These are phyloP conservation scores for Drosophila fungiperda DNA, from an alignment of 2,888 invertebrate genomes.

Conservation along the genomic window DNA sequence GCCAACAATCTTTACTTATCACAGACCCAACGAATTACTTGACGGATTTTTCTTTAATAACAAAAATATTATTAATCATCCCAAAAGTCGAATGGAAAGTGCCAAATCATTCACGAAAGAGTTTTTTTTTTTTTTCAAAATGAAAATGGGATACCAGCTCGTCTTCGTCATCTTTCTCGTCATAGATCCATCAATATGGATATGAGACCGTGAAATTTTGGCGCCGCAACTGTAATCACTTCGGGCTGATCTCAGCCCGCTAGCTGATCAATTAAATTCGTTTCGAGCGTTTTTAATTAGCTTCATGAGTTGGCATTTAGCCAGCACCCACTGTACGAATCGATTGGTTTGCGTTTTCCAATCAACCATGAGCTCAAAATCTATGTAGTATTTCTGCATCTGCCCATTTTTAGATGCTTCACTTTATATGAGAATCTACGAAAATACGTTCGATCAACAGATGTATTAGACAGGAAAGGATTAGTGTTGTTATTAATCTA, in stretches of 20 bases:
- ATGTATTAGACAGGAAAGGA: too few relatives aligned
- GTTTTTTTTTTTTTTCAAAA: constrained; percentile 23
- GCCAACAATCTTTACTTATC: constrained; percentile 65
- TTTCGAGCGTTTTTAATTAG: constrained; percentile 84
- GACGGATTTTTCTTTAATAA: constrained; percentile 51
- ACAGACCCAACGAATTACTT: constrained; percentile 39
- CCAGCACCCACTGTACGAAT: constrained; percentile 48
- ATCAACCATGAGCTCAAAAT: constrained; percentile 15
- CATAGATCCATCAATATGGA: constrained; percentile 60
- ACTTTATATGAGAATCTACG: not conserved
- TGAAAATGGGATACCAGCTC: constrained; percentile 31
- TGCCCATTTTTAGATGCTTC: not conserved
- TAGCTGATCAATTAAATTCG: constrained; percentile 84
- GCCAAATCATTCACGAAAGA: constrained; percentile 66
- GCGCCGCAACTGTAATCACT: constrained; percentile 68
- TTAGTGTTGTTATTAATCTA: not conserved
- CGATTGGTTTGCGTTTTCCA: not conserved
- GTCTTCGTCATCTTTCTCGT: not conserved
- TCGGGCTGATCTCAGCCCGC: constrained; percentile 45
- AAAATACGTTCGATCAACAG: not conserved
- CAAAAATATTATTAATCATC: constrained; percentile 65
- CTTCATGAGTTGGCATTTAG: constrained; percentile 78
- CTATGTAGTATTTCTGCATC: constrained; percentile 5
- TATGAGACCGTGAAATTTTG: constrained; percentile 70
- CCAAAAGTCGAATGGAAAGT: constrained; percentile 52